A percentile compares a stretch with the other conserved stretches of the same genome.
Evolutionary conservation across 2,113 vertebrate genomes (phyloP).

Genomic region (Otocyon megalotis): DNA sequence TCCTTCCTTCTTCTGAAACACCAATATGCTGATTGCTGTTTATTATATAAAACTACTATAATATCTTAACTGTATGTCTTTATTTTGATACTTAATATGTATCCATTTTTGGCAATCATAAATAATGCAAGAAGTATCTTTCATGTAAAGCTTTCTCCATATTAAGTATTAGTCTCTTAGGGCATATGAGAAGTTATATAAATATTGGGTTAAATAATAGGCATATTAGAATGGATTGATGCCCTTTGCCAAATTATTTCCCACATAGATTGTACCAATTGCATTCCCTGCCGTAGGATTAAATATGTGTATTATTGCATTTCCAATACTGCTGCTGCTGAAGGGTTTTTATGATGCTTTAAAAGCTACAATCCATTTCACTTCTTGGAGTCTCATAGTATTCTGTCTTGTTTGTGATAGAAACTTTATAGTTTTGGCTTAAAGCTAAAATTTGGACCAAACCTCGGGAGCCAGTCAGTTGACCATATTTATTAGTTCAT

Average conservation of each 20-base stretch:
- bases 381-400: background rate
- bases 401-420: background rate
- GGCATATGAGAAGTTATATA: background rate
- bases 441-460: slow-evolving; percentile 1
- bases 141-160: background rate
- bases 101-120: background rate
- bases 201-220: background rate
- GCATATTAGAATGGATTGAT: background rate
- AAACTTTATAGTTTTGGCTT: background rate
- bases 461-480: background rate
- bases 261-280: background rate
- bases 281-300: background rate
- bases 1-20: background rate
- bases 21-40: background rate
- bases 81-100: background rate
- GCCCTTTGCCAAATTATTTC: background rate
- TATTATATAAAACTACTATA: background rate
- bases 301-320: background rate
- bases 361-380: background rate
- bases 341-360: background rate
- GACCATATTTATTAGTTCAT: background rate
- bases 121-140: background rate
- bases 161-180: background rate
- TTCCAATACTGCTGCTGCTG: background rate
- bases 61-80: background rate